phyloP scores from a whole-genome alignment of 2,888 invertebrate genomes.

The Orchesella flavescens region DNA sequence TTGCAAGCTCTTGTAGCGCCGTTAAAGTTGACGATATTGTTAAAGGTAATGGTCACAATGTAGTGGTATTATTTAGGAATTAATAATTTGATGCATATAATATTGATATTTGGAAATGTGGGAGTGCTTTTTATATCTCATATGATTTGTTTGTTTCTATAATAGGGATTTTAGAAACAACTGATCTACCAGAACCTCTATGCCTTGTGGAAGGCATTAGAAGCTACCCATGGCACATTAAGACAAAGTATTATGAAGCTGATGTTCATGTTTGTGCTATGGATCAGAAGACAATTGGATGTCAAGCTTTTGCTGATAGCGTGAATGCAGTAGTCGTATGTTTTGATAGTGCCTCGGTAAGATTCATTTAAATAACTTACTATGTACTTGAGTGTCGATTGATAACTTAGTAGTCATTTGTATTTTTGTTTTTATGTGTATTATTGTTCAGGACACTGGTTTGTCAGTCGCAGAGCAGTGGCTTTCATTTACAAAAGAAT shows the following conservation, averaged over 20 bases:
- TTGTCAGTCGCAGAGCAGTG: constrained; percentile 75
- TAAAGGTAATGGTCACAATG: constrained; percentile 72
- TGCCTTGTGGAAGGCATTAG: constrained; percentile 73
- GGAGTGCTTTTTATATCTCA: no score
- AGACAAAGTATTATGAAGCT: constrained; percentile 83
- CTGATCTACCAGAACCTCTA: constrained; percentile 72
- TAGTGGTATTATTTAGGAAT: no score
- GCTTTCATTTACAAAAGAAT: constrained; percentile 75
- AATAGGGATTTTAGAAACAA: constrained; percentile 62
- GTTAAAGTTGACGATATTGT: constrained; percentile 71
- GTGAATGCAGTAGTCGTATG: constrained; percentile 80
- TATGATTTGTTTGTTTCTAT: not conserved
- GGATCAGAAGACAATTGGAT: constrained; percentile 75
- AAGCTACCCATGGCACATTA: constrained; percentile 78
- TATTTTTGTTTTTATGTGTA: not conserved
- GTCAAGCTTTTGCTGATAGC: constrained; percentile 75
- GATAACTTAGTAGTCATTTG: not conserved
- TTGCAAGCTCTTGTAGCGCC: constrained; percentile 59
- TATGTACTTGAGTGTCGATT: constrained; percentile 63
- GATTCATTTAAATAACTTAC: no score
- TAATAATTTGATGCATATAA: no score
- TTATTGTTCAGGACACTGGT: constrained; percentile 74
- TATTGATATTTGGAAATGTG: no score
- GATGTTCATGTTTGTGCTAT: constrained; percentile 78
- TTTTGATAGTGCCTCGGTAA: constrained; percentile 78